Conservation (phyloP, 2,888 invertebrate genomes). For the Lasioglossum oenotherae region DNA sequence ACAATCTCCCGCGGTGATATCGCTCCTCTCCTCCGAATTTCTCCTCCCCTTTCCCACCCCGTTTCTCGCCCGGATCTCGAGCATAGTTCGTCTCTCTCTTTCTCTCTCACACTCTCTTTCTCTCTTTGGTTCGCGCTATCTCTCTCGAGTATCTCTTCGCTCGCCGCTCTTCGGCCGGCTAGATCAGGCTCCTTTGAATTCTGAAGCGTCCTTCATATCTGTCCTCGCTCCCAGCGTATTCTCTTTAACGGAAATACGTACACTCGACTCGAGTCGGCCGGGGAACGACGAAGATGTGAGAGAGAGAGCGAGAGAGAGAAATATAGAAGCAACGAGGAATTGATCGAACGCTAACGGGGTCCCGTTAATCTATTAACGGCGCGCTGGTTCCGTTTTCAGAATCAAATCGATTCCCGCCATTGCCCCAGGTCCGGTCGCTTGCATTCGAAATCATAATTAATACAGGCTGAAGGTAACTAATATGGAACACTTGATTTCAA, state of each 20-base stretch:
- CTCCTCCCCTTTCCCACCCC: not conserved
- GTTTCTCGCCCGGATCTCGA: not conserved
- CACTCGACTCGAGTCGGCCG: conserved; percentile 34
- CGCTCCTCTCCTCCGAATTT: conserved; percentile 39
- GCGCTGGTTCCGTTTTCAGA: conserved; percentile 23
- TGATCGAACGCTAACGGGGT: conserved; percentile 54
- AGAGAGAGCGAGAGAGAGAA: not conserved
- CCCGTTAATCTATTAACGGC: conserved; percentile 59
- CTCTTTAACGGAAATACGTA: conserved; percentile 60
- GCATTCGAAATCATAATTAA: conserved; percentile 8
- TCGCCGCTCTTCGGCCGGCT: conserved; percentile 25
- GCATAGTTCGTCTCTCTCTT: not conserved
- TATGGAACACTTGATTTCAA: not conserved
- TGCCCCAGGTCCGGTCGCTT: not conserved
- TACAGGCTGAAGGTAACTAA: not conserved
- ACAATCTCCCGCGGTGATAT: conserved; percentile 70
- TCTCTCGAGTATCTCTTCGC: conserved; percentile 28
- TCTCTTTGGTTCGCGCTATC: conserved; percentile 16
- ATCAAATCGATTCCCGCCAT: not conserved
- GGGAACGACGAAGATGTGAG: conserved; percentile 10
- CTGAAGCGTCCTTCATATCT: conserved; percentile 63
- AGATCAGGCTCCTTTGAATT: conserved; percentile 64
- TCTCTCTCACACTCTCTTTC: not conserved
- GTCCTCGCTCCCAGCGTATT: conserved; percentile 43
- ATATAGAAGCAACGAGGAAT: conserved; percentile 27